These are phyloP conservation scores for Megaceryle maxima DNA, from an alignment of 2,113 vertebrate genomes.

Conservation along the genomic window DNA sequence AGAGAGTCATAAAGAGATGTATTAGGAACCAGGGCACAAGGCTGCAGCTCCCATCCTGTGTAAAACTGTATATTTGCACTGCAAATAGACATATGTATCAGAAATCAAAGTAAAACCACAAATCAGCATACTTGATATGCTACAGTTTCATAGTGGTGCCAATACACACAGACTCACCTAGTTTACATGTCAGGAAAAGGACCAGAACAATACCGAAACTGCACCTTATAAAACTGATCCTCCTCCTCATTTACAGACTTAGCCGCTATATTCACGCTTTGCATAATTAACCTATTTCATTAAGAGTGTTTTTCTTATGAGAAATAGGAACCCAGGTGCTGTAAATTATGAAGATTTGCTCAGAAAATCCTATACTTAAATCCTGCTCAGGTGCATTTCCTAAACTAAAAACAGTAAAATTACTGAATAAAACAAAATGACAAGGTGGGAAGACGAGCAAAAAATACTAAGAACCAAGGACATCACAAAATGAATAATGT, in stretches of 20 bases:
- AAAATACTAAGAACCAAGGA: conserved; percentile 43
- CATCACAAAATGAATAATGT: conserved; percentile 45
- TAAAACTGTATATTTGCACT: background rate
- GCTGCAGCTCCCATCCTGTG: background rate
- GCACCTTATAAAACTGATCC: background rate
- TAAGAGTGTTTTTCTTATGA: background rate
- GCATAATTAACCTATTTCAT: conserved; percentile 37
- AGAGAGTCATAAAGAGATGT: background rate
- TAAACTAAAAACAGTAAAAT: background rate
- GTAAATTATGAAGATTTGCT: conserved; percentile 7
- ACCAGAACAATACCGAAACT: background rate
- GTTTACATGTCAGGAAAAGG: background rate
- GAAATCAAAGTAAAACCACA: background rate
- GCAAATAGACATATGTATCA: background rate
- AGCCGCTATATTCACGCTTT: background rate
- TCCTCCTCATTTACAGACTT: background rate
- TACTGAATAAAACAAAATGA: conserved; percentile 48
- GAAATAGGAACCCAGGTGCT: background rate
- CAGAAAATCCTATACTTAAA: conserved; percentile 42
- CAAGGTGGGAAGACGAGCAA: conserved; percentile 8
- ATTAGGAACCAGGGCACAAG: background rate
- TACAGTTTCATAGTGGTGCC: background rate
- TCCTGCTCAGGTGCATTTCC: background rate
- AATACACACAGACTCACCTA: background rate
- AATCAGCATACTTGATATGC: background rate